Percentiles rank a stretch among this genome's conserved stretches.
These are phyloP conservation scores for Nibea albiflora DNA, from an alignment of 2,113 vertebrate species.

Conservation along the genomic window DNA sequence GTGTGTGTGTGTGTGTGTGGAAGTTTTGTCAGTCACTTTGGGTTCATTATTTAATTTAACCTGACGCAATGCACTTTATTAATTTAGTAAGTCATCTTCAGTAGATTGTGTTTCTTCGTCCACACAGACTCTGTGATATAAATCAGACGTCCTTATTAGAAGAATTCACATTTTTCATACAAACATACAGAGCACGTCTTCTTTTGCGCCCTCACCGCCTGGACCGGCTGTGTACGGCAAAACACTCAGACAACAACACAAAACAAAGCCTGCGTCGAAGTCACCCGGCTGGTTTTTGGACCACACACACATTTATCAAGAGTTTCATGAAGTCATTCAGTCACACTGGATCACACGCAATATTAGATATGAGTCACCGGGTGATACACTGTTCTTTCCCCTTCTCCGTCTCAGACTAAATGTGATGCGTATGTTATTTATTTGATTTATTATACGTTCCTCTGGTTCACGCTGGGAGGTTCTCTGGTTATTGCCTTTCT, in stretches of 20 bases:
- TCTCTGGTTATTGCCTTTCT: too few species aligned
- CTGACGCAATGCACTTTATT: neutral
- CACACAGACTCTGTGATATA: neutral
- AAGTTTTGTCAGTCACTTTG: neutral
- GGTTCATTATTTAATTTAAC: constrained; percentile 11
- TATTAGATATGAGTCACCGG: too few species aligned
- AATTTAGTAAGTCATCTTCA: constrained; percentile 7
- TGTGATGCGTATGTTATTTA: too few species aligned
- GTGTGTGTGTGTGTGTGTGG: neutral
- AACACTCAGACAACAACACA: neutral
- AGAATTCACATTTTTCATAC: constrained; percentile 2
- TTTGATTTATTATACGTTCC: too few species aligned
- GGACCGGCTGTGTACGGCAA: neutral
- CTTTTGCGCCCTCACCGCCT: neutral
- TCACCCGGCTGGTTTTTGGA: neutral
- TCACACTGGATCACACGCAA: too few species aligned
- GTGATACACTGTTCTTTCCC: too few species aligned
- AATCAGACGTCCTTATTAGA: neutral
- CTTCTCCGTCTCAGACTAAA: too few species aligned
- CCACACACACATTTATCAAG: neutral
- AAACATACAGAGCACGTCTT: neutral
- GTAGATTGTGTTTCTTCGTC: neutral
- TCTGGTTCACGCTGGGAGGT: too few species aligned
- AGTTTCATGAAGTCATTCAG: too few species aligned
- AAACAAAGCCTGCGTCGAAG: neutral